phyloP scores from a whole-genome alignment of 1,140 invertebrate species.

The Dufourea novaeangliae region DNA sequence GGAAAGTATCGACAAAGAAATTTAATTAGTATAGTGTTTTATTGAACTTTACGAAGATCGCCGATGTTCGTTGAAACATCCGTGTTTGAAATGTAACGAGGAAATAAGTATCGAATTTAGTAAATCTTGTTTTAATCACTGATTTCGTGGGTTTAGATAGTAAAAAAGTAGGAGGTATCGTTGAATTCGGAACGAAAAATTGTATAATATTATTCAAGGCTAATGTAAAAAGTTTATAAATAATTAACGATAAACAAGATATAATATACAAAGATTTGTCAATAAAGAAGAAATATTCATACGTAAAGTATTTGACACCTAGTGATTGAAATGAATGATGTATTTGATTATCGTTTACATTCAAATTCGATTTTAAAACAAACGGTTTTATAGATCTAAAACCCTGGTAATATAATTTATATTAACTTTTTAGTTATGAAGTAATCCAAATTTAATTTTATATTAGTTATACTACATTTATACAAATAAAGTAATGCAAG shows the following conservation, averaged over 20 bases:
- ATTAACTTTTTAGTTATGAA: no score
- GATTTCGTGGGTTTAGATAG: conserved; percentile 2
- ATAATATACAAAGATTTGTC: conserved; percentile 50
- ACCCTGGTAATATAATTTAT: no score
- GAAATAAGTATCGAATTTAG: background rate
- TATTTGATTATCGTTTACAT: conserved; percentile 40
- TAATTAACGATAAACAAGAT: conserved; percentile 41
- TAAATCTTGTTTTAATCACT: conserved; percentile 31
- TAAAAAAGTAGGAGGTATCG: conserved; percentile 14
- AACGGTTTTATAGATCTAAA: no score
- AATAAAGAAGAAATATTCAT: conserved; percentile 49
- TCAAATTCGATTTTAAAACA: conserved; percentile 39
- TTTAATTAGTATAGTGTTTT: conserved; percentile 44
- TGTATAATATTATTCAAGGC: conserved; percentile 45
- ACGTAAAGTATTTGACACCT: conserved; percentile 25
- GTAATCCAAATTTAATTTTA: no score
- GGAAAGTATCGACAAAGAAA: conserved; percentile 27
- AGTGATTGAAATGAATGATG: conserved; percentile 24
- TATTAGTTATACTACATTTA: no score
- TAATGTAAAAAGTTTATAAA: conserved; percentile 55
- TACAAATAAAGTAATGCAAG: no score
- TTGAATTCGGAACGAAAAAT: conserved; percentile 24
- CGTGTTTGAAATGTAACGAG: conserved; percentile 27
- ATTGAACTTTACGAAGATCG: conserved; percentile 11
- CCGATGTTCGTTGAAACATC: conserved; percentile 24